Conservation (phyloP, 2,113 vertebrate species). For the Austrofundulus limnaeus region DNA sequence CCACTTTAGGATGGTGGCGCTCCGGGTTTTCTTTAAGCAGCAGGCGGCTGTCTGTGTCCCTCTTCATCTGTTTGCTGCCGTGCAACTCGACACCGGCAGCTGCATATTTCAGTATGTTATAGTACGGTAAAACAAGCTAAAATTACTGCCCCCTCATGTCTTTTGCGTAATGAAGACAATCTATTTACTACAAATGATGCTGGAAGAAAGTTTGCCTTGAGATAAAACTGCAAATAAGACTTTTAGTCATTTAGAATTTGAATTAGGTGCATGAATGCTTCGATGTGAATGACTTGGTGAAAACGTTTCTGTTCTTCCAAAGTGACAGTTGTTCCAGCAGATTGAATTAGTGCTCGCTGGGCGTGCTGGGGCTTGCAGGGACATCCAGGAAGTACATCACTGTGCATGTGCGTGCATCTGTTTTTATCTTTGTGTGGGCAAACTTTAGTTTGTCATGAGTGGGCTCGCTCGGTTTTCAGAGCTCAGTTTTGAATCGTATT, state of each 20-base stretch:
- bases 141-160: not conserved
- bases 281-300: slow-evolving; percentile 2
- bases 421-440: slow-evolving; percentile 2
- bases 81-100: slow-evolving; percentile 48
- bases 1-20: slow-evolving; percentile 13
- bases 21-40: slow-evolving; percentile 38
- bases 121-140: slow-evolving; percentile 5
- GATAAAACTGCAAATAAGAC: not conserved
- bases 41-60: slow-evolving; percentile 36
- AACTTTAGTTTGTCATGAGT: not conserved
- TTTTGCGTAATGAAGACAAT: not conserved
- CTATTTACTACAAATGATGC: too few species aligned
- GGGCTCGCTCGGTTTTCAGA: not conserved
- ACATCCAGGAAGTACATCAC: slow-evolving; percentile 48
- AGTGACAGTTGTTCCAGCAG: slow-evolving; percentile 65
- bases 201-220: too few species aligned
- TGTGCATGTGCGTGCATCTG: slow-evolving; percentile 10
- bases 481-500: not conserved
- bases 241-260: not conserved
- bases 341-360: slow-evolving; percentile 56
- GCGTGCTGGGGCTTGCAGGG: slow-evolving; percentile 56
- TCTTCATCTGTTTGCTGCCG: slow-evolving; percentile 27
- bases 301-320: slow-evolving; percentile 22
- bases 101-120: slow-evolving; percentile 23
- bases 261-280: not conserved